A percentile compares a stretch with the other conserved stretches of the same genome.
Evolutionary conservation across 2,888 invertebrate genomes (phyloP).

Genomic region (Acronicta psi): DNA sequence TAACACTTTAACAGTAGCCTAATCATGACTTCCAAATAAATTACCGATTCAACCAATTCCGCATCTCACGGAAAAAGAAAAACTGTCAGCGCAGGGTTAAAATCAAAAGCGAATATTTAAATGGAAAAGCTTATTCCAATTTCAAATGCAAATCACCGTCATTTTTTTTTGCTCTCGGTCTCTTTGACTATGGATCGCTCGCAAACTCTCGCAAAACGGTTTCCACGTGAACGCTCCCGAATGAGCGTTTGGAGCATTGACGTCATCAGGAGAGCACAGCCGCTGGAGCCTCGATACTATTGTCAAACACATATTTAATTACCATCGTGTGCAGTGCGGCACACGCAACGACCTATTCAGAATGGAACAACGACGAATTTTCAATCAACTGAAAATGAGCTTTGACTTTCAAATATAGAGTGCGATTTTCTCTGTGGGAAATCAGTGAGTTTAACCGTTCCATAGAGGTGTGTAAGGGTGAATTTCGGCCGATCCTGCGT

Average conservation of each 20-base stretch:
- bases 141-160: slow-evolving; percentile 54
- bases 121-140: slow-evolving; percentile 52
- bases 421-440: slow-evolving; percentile 28
- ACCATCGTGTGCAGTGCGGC: slow-evolving; percentile 88
- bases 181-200: slow-evolving; percentile 51
- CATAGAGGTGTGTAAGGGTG: slow-evolving; percentile 61
- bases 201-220: slow-evolving; percentile 63
- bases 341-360: slow-evolving; percentile 73
- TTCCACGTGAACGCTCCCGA: slow-evolving; percentile 68
- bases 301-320: slow-evolving; percentile 89
- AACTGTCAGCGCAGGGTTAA: slow-evolving; percentile 3
- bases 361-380: slow-evolving; percentile 31
- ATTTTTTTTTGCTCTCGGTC: slow-evolving; percentile 44
- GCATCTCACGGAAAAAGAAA: not conserved
- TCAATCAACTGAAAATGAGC: slow-evolving; percentile 23
- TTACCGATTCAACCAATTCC: slow-evolving; percentile 5
- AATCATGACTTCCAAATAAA: slow-evolving; percentile 11
- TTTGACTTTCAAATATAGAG: slow-evolving; percentile 34
- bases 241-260: slow-evolving; percentile 75
- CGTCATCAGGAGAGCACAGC: slow-evolving; percentile 84
- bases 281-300: slow-evolving; percentile 77
- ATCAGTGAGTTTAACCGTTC: slow-evolving; percentile 60
- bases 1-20: not conserved
- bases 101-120: slow-evolving; percentile 38
- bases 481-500: slow-evolving; percentile 86